These are phyloP conservation scores for Choloepus hoffmanni DNA, from an alignment of 2,113 vertebrate species.

Conservation along the genomic window DNA sequence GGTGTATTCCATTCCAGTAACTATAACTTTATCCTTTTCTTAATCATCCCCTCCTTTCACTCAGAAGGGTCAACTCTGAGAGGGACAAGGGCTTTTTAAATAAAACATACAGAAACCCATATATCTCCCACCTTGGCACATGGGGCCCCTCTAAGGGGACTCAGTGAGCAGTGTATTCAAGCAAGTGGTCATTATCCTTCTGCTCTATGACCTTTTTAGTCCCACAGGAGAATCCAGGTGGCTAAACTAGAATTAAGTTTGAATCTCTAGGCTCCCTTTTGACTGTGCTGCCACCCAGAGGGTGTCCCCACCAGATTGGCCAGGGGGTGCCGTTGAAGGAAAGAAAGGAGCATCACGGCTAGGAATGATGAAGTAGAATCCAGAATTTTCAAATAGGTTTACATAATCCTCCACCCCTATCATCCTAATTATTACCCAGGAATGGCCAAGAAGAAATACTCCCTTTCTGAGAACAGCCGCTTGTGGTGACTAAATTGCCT, in stretches of 20 bases:
- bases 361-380: neutral
- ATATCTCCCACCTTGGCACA: neutral
- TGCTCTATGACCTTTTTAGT: neutral
- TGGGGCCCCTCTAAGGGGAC: neutral
- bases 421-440: neutral
- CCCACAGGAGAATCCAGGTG: neutral
- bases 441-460: neutral
- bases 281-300: neutral
- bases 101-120: neutral
- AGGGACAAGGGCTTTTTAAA: neutral
- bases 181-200: neutral
- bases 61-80: neutral
- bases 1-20: neutral
- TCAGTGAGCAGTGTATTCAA: neutral
- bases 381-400: constrained; percentile 43
- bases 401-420: neutral
- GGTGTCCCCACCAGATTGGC: neutral
- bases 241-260: neutral
- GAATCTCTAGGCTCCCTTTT: neutral
- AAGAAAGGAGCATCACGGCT: neutral
- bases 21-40: neutral
- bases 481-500: neutral
- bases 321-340: neutral
- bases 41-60: neutral
- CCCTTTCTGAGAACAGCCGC: neutral